phyloP scores from a whole-genome alignment of 2,888 invertebrate species.

The Xanthia togata region DNA sequence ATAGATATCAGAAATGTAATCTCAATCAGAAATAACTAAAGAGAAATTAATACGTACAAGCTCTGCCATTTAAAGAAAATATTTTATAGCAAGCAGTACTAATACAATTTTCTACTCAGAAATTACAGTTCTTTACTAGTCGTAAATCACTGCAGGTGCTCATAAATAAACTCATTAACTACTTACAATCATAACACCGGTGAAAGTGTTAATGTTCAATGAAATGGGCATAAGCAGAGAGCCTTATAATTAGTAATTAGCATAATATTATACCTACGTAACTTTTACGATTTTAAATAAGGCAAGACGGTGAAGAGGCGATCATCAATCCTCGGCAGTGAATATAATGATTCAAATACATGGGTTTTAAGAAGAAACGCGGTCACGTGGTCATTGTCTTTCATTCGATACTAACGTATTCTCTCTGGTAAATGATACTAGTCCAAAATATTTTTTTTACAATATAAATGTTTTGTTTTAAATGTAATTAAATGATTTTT shows the following conservation, averaged over 20 bases:
- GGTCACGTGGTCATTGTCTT: too few relatives aligned
- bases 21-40: not conserved
- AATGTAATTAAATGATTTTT: too few relatives aligned
- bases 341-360: not conserved
- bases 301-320: not conserved
- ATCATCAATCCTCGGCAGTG: not conserved
- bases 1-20: not conserved
- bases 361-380: too few relatives aligned
- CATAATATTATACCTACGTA: not conserved
- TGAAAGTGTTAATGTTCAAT: constrained; percentile 49
- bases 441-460: too few relatives aligned
- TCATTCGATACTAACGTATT: too few relatives aligned
- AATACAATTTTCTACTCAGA: constrained; percentile 32
- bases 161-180: constrained; percentile 44
- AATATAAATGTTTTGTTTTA: too few relatives aligned
- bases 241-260: constrained; percentile 28
- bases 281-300: not conserved
- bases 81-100: constrained; percentile 1
- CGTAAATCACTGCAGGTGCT: constrained; percentile 36
- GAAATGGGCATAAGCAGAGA: constrained; percentile 24
- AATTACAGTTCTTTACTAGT: constrained; percentile 35
- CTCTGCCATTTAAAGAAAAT: constrained; percentile 5
- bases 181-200: constrained; percentile 33
- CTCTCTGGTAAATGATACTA: too few relatives aligned
- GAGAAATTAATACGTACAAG: constrained; percentile 14